phyloP scores from a whole-genome alignment of 2,113 vertebrate genomes.

The Lophotis ruficrista region DNA sequence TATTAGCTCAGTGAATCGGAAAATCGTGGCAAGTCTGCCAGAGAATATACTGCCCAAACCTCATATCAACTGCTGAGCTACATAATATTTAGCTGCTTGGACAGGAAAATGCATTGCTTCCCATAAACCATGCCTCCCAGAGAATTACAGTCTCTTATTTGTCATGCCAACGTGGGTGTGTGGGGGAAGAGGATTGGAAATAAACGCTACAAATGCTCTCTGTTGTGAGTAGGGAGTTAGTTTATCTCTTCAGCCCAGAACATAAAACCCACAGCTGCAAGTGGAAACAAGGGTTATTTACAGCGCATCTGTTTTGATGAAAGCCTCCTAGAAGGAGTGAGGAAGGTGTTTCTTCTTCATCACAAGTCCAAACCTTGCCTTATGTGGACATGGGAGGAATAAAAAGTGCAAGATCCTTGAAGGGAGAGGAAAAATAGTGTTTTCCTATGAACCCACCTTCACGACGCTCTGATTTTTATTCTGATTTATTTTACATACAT shows the following conservation, averaged over 20 bases:
- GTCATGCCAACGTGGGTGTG: slow-evolving; percentile 15
- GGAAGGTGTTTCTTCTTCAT: not conserved
- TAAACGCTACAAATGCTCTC: not conserved
- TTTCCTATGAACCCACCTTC: not conserved
- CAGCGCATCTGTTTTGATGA: not conserved
- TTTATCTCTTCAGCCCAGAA: slow-evolving; percentile 45
- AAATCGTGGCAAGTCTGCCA: slow-evolving; percentile 9
- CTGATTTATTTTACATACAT: not conserved
- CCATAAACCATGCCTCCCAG: slow-evolving; percentile 25
- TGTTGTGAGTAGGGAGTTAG: not conserved
- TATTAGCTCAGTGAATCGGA: slow-evolving; percentile 12
- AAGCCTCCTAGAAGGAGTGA: not conserved
- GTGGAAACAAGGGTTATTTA: slow-evolving; percentile 31
- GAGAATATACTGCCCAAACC: slow-evolving; percentile 11
- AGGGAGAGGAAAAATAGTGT: slow-evolving; percentile 1
- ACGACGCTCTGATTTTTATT: not conserved
- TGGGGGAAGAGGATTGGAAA: not conserved
- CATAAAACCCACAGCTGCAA: not conserved
- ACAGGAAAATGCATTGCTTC: slow-evolving; percentile 26
- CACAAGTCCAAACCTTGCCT: not conserved
- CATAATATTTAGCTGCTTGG: slow-evolving; percentile 13
- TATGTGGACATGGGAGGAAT: not conserved
- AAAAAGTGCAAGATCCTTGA: not conserved
- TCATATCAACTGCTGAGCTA: not conserved
- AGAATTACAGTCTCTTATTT: slow-evolving; percentile 28